Evolutionary conservation across 1,140 invertebrate species (phyloP).

Genomic region (Bombus cullumanus): DNA sequence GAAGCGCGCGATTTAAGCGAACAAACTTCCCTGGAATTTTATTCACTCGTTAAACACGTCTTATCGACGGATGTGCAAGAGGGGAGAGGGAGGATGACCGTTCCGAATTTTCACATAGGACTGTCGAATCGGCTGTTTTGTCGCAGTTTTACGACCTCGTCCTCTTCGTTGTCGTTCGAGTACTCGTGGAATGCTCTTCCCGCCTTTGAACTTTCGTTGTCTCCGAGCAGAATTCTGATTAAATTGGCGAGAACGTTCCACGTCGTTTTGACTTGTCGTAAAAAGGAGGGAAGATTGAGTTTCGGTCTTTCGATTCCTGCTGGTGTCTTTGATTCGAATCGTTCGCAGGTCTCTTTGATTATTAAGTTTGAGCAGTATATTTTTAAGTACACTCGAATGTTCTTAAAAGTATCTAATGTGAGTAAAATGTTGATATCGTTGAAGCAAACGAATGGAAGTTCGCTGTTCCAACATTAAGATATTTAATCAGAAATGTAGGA

Average conservation of each 20-base stretch:
- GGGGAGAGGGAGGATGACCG: too few species aligned
- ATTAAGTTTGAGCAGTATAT: too few species aligned
- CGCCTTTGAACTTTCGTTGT: too few species aligned
- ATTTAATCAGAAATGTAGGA: neutral
- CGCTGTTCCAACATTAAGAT: neutral
- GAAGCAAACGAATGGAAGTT: too few species aligned
- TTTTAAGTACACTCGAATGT: neutral
- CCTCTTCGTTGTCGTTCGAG: neutral
- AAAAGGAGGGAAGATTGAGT: neutral
- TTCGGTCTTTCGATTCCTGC: neutral
- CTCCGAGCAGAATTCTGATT: too few species aligned
- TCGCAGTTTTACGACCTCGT: constrained; percentile 2
- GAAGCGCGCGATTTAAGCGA: neutral
- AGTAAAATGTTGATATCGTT: too few species aligned
- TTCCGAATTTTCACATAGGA: neutral
- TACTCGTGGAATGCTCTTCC: neutral
- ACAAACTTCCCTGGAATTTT: constrained; percentile 1
- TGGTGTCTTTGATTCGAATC: neutral
- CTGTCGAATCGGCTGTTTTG: neutral
- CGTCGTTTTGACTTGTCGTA: neutral
- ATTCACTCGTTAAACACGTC: constrained; percentile 44
- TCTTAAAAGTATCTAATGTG: neutral
- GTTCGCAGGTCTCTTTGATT: neutral
- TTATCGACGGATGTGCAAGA: neutral
- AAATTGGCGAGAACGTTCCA: too few species aligned